A percentile compares a stretch with the other conserved stretches of the same genome.
Evolutionary conservation across 2,797 vertebrate genomes (phyloP).

Genomic region (Macropus fuliginosus): DNA sequence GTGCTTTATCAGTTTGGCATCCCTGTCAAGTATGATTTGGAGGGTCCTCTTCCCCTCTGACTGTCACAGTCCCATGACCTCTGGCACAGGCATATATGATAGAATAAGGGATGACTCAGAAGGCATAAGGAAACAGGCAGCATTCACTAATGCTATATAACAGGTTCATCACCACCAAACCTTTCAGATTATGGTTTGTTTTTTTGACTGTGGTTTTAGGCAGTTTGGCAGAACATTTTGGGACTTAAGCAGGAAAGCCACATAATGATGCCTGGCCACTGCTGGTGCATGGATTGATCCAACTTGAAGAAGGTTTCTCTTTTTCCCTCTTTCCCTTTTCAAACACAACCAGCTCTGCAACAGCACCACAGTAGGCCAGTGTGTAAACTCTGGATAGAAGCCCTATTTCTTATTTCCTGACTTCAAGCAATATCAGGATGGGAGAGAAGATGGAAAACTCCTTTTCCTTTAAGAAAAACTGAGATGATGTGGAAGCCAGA

Average conservation of each 20-base stretch:
- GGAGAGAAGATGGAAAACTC: neutral
- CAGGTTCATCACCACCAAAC: neutral
- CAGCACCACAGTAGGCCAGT: neutral
- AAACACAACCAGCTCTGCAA: neutral
- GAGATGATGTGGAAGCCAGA: neutral
- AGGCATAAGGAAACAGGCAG: neutral
- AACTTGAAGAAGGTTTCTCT: neutral
- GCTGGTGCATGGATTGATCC: neutral
- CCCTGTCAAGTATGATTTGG: neutral
- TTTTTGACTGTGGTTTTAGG: neutral
- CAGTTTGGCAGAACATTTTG: neutral
- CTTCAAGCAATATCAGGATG: neutral
- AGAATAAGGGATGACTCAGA: neutral
- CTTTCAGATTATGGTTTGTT: neutral
- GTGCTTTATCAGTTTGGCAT: neutral
- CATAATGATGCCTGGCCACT: too few species aligned
- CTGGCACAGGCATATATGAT: neutral
- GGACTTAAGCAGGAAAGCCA: neutral
- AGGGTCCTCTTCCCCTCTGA: neutral
- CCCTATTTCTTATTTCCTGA: neutral
- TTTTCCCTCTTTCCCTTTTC: neutral
- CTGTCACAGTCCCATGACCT: neutral
- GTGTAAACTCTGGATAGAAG: neutral
- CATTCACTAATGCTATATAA: neutral
- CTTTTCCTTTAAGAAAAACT: neutral